Percentiles rank a stretch among this genome's conserved stretches.
Conservation (phyloP, 2,113 vertebrate species). For the Grammomys surdaster region DNA sequence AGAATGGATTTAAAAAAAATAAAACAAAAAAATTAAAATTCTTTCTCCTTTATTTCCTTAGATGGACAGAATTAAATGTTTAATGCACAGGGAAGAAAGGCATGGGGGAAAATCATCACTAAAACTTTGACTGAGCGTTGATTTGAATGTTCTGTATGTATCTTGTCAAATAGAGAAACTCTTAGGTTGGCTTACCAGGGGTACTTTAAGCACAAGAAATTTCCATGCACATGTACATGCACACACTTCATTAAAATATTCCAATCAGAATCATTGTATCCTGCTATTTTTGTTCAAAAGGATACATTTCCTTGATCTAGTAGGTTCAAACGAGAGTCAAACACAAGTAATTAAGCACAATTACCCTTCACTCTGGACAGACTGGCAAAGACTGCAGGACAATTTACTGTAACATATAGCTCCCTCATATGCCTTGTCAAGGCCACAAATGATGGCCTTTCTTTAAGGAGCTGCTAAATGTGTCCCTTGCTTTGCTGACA, state of each 20-base stretch:
- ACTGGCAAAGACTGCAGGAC: neutral
- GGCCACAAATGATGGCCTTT: neutral
- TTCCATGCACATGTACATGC: neutral
- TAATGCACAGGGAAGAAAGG: neutral
- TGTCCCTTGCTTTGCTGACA: neutral
- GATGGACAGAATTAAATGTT: neutral
- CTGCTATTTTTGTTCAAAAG: conserved; percentile 27
- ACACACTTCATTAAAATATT: neutral
- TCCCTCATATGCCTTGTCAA: conserved; percentile 18
- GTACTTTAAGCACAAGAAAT: neutral
- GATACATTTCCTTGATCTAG: conserved; percentile 17
- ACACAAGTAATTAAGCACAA: neutral
- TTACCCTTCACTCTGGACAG: neutral
- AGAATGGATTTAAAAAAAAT: neutral
- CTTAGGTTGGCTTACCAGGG: neutral
- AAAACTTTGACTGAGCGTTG: neutral
- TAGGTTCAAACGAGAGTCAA: neutral
- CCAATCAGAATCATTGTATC: neutral
- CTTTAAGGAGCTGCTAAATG: conserved; percentile 39
- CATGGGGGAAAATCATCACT: neutral
- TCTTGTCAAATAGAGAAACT: neutral
- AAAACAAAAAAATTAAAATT: neutral
- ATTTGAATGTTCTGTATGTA: neutral
- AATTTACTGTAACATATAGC: conserved; percentile 57
- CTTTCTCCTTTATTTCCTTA: neutral